These are phyloP conservation scores for Molossus molossus DNA, from an alignment of 2,797 vertebrate species.

Conservation along the genomic window DNA sequence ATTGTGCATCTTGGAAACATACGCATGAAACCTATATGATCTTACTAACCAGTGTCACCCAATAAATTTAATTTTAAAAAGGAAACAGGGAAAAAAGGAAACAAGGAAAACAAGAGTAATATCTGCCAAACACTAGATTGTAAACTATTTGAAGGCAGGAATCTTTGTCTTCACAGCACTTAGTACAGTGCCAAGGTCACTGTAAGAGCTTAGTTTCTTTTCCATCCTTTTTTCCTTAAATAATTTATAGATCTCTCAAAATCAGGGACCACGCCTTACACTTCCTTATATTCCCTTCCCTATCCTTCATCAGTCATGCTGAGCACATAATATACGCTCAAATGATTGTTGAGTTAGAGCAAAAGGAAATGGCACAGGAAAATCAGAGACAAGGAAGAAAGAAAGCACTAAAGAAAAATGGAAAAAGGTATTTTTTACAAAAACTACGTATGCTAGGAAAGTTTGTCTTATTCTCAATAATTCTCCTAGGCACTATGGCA, in stretches of 20 bases:
- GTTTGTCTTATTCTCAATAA: constrained; percentile 8
- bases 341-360: neutral
- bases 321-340: constrained; percentile 17
- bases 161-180: neutral
- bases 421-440: neutral
- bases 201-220: neutral
- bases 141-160: neutral
- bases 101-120: neutral
- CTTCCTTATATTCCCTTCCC: neutral
- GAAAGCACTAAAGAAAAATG: neutral
- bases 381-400: constrained; percentile 15
- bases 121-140: neutral
- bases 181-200: neutral
- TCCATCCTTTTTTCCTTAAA: constrained; percentile 19
- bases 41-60: neutral
- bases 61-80: neutral
- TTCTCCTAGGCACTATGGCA: neutral
- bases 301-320: neutral
- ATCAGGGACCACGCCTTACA: neutral
- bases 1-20: neutral
- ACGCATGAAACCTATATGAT: neutral
- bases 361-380: constrained; percentile 13
- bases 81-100: neutral
- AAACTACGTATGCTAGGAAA: neutral
- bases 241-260: constrained; percentile 26